A percentile compares a stretch with the other conserved stretches of the same genome.
Conservation (phyloP, 2,888 invertebrate species). For the Amphipoea lucens region DNA sequence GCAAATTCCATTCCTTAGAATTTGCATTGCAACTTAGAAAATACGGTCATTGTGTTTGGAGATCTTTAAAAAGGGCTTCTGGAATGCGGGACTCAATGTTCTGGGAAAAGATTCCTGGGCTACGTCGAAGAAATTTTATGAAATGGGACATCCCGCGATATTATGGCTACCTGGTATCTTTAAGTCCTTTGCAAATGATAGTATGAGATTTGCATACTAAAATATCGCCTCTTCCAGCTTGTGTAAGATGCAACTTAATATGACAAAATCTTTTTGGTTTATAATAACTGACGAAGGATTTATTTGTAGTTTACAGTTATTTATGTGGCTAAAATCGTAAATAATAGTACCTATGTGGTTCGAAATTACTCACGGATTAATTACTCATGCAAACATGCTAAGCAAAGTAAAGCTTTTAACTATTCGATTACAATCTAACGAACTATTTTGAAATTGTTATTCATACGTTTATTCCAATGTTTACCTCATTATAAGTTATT, state of each 20-base stretch:
- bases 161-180: conserved; percentile 17
- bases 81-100: conserved; percentile 30
- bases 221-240: conserved; percentile 5
- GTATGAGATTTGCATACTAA: conserved; percentile 25
- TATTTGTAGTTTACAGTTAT: conserved; percentile 37
- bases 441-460: conserved; percentile 42
- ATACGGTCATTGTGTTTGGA: conserved; percentile 41
- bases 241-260: conserved; percentile 38
- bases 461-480: conserved; percentile 13
- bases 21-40: conserved; percentile 47
- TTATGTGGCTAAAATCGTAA: conserved; percentile 37
- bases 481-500: conserved; percentile 30
- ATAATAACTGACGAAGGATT: conserved; percentile 36
- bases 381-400: conserved; percentile 47
- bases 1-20: conserved; percentile 35
- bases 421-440: conserved; percentile 49
- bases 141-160: conserved; percentile 18
- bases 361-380: conserved; percentile 26
- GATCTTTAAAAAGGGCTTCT: conserved; percentile 21
- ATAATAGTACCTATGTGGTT: conserved; percentile 31
- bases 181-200: conserved; percentile 14
- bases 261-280: conserved; percentile 48
- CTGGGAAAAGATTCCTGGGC: conserved; percentile 31
- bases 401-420: conserved; percentile 34
- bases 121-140: conserved; percentile 8